Percentiles rank a stretch among this genome's conserved stretches.
phyloP scores from a whole-genome alignment of 2,888 invertebrate species.

The Nymphalis c-album region DNA sequence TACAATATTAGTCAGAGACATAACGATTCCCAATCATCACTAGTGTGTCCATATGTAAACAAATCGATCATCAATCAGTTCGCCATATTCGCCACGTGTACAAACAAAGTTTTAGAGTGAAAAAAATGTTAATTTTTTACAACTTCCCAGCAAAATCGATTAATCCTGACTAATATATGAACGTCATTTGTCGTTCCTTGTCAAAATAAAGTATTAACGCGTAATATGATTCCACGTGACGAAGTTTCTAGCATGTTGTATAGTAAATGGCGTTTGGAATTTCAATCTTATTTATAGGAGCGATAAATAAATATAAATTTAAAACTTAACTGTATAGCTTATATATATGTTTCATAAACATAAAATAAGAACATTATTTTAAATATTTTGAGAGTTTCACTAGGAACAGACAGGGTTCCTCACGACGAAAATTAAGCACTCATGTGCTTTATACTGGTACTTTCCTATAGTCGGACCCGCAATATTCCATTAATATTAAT shows the following conservation, averaged over 20 bases:
- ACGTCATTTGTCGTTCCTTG: slow-evolving; percentile 73
- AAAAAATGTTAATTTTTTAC: slow-evolving; percentile 35
- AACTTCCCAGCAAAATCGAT: slow-evolving; percentile 47
- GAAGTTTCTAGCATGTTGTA: not conserved
- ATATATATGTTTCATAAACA: no score
- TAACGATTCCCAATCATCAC: not conserved
- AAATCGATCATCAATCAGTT: slow-evolving; percentile 44
- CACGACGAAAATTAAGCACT: no score
- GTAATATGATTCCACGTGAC: slow-evolving; percentile 59
- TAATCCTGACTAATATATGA: slow-evolving; percentile 55
- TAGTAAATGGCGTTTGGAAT: not conserved
- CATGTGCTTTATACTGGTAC: no score
- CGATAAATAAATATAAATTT: not conserved
- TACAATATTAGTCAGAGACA: no score
- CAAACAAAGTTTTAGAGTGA: slow-evolving; percentile 33
- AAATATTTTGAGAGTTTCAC: no score
- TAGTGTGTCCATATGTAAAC: slow-evolving; percentile 35
- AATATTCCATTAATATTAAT: no score
- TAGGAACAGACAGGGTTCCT: no score
- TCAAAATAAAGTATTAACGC: slow-evolving; percentile 75
- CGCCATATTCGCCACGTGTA: slow-evolving; percentile 42
- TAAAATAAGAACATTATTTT: no score
- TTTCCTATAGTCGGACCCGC: no score
- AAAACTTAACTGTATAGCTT: no score
- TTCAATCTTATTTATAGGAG: slow-evolving; percentile 5